phyloP scores from a whole-genome alignment of 2,888 invertebrate species.

The Petrolisthes cinctipes region DNA sequence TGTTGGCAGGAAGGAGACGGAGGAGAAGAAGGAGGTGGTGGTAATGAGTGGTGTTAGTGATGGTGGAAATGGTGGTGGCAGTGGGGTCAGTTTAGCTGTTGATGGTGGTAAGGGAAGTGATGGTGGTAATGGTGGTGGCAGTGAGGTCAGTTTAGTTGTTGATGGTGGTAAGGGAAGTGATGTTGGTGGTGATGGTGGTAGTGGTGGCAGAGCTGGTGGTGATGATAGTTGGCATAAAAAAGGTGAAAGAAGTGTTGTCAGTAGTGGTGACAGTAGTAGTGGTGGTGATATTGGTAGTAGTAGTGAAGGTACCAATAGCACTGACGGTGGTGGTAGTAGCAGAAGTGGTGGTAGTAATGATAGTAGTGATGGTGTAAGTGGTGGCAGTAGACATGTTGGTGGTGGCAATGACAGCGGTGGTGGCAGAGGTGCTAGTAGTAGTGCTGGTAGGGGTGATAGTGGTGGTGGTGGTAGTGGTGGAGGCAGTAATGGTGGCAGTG shows the following conservation, averaged over 20 bases:
- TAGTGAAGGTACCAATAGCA: no score
- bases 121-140: not conserved
- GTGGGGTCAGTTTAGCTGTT: not conserved
- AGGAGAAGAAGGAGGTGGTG: not conserved
- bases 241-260: not conserved
- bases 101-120: not conserved
- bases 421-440: not conserved
- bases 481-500: not conserved
- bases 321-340: no score
- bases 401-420: not conserved
- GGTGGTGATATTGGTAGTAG: not conserved
- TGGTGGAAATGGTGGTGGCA: not conserved
- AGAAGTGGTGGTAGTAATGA: no score
- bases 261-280: no score
- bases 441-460: not conserved
- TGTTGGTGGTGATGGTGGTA: not conserved
- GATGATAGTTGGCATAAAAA: not conserved
- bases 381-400: not conserved
- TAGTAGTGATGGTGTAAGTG: not conserved
- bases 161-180: not conserved
- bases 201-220: not conserved
- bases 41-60: not conserved
- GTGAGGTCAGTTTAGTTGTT: not conserved
- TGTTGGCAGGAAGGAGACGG: not conserved
- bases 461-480: not conserved